Conservation (phyloP, 2,888 invertebrate species). For the Acronicta psi region DNA sequence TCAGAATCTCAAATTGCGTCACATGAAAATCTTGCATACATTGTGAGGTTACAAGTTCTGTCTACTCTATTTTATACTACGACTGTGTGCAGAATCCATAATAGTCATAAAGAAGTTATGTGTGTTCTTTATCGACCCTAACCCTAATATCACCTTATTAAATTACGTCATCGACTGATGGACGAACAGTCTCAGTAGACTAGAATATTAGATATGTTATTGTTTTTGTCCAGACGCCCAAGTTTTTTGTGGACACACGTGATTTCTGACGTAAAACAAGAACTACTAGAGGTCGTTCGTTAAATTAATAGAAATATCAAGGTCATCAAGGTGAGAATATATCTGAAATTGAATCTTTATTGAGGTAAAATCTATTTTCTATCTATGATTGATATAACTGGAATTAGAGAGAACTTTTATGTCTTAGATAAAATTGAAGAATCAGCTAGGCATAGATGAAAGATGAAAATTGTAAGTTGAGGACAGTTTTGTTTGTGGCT, state of each 20-base stretch:
- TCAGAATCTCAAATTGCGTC: too few species aligned
- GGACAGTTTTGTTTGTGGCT: too few species aligned
- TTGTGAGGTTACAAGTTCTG: too few species aligned
- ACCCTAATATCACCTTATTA: constrained; percentile 2
- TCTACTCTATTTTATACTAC: too few species aligned
- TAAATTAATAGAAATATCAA: not conserved
- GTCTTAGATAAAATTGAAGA: too few species aligned
- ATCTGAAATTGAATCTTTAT: not conserved
- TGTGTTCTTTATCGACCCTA: not conserved
- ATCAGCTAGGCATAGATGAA: too few species aligned
- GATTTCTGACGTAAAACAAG: constrained; percentile 17
- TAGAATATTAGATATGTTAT: not conserved
- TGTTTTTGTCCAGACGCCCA: constrained; percentile 17
- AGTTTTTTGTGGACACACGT: constrained; percentile 22
- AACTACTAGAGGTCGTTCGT: constrained; percentile 3
- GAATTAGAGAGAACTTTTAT: too few species aligned
- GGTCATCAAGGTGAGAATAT: not conserved
- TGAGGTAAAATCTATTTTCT: not conserved
- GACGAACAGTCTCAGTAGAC: constrained; percentile 3
- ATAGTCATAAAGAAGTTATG: too few species aligned
- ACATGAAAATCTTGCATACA: too few species aligned
- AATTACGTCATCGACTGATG: constrained; percentile 19
- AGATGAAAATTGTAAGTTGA: too few species aligned
- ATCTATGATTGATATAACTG: too few species aligned
- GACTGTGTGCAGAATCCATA: too few species aligned